These are phyloP conservation scores for Notocelia uddmanniana DNA, from an alignment of 2,888 invertebrate species.

Conservation along the genomic window DNA sequence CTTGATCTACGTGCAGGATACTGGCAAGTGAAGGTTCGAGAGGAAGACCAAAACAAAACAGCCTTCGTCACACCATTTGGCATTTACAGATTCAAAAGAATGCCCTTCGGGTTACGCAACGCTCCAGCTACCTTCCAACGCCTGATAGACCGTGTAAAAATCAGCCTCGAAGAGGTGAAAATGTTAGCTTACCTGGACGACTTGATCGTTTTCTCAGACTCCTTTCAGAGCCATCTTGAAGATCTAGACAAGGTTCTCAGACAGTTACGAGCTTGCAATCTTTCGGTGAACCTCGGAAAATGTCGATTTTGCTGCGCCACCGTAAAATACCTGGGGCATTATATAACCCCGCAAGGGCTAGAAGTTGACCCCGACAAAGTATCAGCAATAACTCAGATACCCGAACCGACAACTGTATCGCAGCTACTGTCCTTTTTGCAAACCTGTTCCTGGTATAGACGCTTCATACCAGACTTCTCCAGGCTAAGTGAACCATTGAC, in stretches of 20 bases:
- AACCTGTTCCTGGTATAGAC: too few species aligned
- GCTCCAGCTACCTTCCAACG: slow-evolving; percentile 53
- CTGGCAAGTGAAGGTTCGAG: background rate
- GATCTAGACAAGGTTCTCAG: slow-evolving; percentile 52
- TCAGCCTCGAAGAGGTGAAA: slow-evolving; percentile 35
- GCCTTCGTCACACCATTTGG: slow-evolving; percentile 43
- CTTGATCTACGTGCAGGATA: background rate
- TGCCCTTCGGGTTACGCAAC: slow-evolving; percentile 47
- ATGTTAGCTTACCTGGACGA: slow-evolving; percentile 56
- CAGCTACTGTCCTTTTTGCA: too few species aligned
- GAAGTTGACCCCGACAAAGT: slow-evolving; percentile 4
- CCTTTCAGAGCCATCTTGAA: slow-evolving; percentile 51
- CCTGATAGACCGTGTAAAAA: slow-evolving; percentile 47
- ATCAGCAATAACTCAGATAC: background rate
- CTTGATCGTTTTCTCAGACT: slow-evolving; percentile 53
- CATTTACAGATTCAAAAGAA: slow-evolving; percentile 48
- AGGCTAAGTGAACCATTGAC: too few species aligned
- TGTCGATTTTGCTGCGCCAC: slow-evolving; percentile 47
- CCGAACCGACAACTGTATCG: too few species aligned
- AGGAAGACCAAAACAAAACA: background rate
- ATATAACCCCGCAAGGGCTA: slow-evolving; percentile 49
- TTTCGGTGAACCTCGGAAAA: slow-evolving; percentile 52
- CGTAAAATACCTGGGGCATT: slow-evolving; percentile 51
- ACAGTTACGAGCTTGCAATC: slow-evolving; percentile 48
- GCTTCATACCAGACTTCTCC: too few species aligned